These are phyloP conservation scores for Spodoptera exigua DNA, from an alignment of 2,888 invertebrate genomes.

Conservation along the genomic window DNA sequence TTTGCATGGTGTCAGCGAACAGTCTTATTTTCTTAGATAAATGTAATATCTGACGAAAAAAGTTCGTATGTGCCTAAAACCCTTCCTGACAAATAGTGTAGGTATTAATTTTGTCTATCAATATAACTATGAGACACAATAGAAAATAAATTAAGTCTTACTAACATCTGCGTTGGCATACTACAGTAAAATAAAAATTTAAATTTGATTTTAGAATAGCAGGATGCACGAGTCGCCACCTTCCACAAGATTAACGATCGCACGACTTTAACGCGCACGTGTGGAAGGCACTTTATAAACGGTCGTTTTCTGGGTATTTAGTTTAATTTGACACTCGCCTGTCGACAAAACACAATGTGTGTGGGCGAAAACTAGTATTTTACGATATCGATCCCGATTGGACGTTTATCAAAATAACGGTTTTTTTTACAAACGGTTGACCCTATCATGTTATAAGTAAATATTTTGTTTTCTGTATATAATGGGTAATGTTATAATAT, in stretches of 20 bases:
- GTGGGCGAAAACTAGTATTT: conserved; percentile 62
- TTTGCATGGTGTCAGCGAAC: too few species aligned
- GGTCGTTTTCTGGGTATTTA: conserved; percentile 60
- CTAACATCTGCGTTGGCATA: too few species aligned
- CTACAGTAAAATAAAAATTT: too few species aligned
- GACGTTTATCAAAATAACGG: conserved; percentile 53
- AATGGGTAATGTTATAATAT: not conserved
- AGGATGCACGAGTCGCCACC: too few species aligned
- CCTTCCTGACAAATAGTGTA: too few species aligned
- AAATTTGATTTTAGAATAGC: too few species aligned
- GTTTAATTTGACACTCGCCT: conserved; percentile 69
- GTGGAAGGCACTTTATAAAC: conserved; percentile 55
- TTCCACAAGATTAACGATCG: not conserved
- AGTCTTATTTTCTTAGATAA: too few species aligned
- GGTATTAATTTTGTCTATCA: too few species aligned
- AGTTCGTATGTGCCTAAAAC: too few species aligned
- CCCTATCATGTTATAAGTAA: conserved; percentile 27
- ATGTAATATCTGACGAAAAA: too few species aligned
- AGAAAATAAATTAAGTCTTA: too few species aligned
- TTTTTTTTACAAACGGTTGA: conserved; percentile 9
- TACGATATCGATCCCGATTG: conserved; percentile 40
- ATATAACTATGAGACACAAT: too few species aligned
- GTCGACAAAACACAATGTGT: conserved; percentile 46
- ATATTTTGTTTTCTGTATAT: conserved; percentile 38
- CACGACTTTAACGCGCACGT: conserved; percentile 8